A percentile compares a stretch with the other conserved stretches of the same genome.
These are phyloP conservation scores for Heteromurus nitidus DNA, from an alignment of 2,888 invertebrate species.

Conservation along the genomic window DNA sequence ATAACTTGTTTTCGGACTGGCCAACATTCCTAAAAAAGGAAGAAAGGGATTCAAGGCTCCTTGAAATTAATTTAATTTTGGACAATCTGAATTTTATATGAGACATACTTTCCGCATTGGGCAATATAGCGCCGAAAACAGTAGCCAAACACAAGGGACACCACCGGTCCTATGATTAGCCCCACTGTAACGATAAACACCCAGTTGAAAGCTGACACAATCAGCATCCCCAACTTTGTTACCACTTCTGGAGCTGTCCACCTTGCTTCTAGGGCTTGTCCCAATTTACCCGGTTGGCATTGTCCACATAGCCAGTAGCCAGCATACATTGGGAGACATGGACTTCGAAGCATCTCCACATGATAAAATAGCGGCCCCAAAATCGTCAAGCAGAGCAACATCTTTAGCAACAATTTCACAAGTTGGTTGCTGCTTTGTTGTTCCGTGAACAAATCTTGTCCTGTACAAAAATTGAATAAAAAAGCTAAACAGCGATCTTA, in stretches of 20 bases:
- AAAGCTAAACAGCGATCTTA: too few species aligned
- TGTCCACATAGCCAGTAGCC: not conserved
- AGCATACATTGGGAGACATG: not conserved
- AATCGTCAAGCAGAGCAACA: not conserved
- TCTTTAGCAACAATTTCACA: not conserved
- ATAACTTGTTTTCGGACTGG: too few species aligned
- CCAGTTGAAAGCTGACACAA: not conserved
- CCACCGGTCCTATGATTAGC: not conserved
- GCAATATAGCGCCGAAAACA: not conserved
- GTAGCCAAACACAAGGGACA: not conserved
- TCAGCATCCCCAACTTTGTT: not conserved
- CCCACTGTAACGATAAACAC: not conserved
- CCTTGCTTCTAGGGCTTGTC: not conserved
- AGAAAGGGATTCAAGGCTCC: too few species aligned
- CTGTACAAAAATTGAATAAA: not conserved
- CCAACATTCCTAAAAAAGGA: too few species aligned
- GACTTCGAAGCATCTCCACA: slow-evolving; percentile 3
- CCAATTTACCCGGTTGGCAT: not conserved
- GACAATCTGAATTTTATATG: too few species aligned
- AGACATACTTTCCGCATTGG: not conserved
- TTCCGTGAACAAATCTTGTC: too few species aligned
- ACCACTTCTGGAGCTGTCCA: not conserved
- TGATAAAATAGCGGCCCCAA: not conserved
- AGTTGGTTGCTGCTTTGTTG: too few species aligned
- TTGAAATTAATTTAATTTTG: too few species aligned